These are phyloP conservation scores for Nasonia giraulti DNA, from an alignment of 1,140 invertebrate species.

Conservation along the genomic window DNA sequence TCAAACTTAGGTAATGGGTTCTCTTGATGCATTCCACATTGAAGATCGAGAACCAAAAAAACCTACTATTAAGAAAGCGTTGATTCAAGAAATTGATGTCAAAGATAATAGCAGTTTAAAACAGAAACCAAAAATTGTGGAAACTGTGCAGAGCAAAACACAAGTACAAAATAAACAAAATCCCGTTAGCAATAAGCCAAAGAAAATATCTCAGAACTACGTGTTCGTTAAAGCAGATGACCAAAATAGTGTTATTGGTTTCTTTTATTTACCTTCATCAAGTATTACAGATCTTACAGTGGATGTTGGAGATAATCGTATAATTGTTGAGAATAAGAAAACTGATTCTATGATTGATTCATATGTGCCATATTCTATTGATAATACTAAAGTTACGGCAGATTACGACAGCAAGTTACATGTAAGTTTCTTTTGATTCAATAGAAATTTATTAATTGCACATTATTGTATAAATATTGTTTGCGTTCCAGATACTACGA, in stretches of 20 bases:
- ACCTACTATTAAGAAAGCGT: constrained; percentile 63
- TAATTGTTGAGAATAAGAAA: constrained; percentile 78
- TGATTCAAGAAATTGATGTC: constrained; percentile 76
- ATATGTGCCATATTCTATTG: constrained; percentile 79
- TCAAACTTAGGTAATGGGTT: constrained; percentile 77
- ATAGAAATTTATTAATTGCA: constrained; percentile 31
- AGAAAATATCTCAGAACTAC: constrained; percentile 58
- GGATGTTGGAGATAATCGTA: constrained; percentile 83
- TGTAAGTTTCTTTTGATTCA: constrained; percentile 68
- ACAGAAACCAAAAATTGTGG: not conserved
- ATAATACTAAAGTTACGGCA: constrained; percentile 77
- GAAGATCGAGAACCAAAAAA: constrained; percentile 78
- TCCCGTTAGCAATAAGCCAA: not conserved
- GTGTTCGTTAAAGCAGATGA: constrained; percentile 44
- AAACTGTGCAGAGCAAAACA: constrained; percentile 65
- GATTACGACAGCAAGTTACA: constrained; percentile 78
- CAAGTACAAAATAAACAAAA: not conserved
- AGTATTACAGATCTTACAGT: constrained; percentile 76
- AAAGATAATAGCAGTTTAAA: constrained; percentile 66
- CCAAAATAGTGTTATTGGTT: constrained; percentile 50
- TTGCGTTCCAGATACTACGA: constrained; percentile 65
- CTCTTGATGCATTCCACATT: constrained; percentile 82
- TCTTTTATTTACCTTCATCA: constrained; percentile 74
- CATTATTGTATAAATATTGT: constrained; percentile 41
- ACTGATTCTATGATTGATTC: constrained; percentile 79